These are phyloP conservation scores for Hyposoter didymator DNA, from an alignment of 2,888 invertebrate species.

Conservation along the genomic window DNA sequence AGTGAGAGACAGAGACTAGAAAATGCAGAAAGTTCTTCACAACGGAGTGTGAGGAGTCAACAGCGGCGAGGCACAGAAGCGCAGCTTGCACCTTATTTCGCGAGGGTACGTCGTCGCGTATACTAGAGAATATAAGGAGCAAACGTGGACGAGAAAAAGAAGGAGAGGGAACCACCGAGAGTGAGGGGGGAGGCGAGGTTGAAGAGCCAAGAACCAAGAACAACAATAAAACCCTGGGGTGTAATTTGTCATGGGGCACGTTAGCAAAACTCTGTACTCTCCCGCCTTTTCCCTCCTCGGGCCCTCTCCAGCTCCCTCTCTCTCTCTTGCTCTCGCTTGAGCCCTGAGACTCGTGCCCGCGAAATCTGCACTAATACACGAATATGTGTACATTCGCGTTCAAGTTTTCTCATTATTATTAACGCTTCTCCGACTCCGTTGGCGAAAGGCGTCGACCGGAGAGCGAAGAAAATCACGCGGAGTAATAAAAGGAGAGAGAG, in stretches of 20 bases:
- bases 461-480: constrained; percentile 27
- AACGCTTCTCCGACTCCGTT: constrained; percentile 71
- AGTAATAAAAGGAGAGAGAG: constrained; percentile 4
- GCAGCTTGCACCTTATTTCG: constrained; percentile 47
- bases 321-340: constrained; percentile 5
- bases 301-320: constrained; percentile 1
- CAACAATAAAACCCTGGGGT: constrained; percentile 80
- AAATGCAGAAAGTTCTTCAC: constrained; percentile 45
- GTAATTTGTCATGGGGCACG: constrained; percentile 79
- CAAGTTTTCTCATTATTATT: constrained; percentile 82
- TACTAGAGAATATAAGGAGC: constrained; percentile 38
- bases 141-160: constrained; percentile 10
- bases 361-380: constrained; percentile 60
- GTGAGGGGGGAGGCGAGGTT: constrained; percentile 27
- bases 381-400: constrained; percentile 71
- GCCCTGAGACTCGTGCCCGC: constrained; percentile 4
- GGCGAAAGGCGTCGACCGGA: constrained; percentile 42
- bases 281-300: constrained; percentile 14
- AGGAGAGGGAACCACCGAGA: constrained; percentile 4
- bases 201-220: constrained; percentile 71
- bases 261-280: constrained; percentile 27
- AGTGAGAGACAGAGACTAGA: constrained; percentile 25
- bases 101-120: constrained; percentile 49
- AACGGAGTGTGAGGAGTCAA: constrained; percentile 18
- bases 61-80: constrained; percentile 37